phyloP scores from a whole-genome alignment of 2,797 vertebrate species.

The Danio tinwini region DNA sequence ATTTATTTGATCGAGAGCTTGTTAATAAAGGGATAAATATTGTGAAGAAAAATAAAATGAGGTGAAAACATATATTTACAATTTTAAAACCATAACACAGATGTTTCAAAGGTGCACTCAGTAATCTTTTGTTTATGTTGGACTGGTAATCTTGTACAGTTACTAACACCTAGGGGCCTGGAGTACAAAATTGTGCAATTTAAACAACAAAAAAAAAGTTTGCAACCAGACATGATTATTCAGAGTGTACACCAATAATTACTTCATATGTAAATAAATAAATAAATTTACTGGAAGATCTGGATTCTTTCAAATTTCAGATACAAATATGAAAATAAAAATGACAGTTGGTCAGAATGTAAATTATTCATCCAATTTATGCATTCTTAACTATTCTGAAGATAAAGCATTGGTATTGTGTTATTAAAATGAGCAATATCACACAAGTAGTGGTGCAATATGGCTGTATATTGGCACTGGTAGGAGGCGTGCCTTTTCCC shows the following conservation, averaged over 20 bases:
- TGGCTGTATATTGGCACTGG: too few relatives aligned
- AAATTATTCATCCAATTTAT: too few relatives aligned
- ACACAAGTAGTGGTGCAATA: too few relatives aligned
- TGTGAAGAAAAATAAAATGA: conserved; percentile 8
- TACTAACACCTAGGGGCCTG: neutral
- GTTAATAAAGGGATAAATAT: conserved; percentile 18
- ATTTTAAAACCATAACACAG: conserved; percentile 14
- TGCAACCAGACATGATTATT: neutral
- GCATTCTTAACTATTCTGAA: too few relatives aligned
- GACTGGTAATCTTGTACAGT: neutral
- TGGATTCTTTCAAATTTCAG: too few relatives aligned
- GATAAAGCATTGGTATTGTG: too few relatives aligned
- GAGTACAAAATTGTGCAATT: neutral
- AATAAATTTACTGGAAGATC: too few relatives aligned
- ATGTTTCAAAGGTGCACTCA: conserved; percentile 2
- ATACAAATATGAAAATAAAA: too few relatives aligned
- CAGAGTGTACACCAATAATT: neutral
- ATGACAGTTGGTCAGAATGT: too few relatives aligned
- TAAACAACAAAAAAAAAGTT: neutral
- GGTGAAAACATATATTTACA: neutral
- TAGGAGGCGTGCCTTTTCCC: too few relatives aligned
- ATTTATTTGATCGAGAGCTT: conserved; percentile 22
- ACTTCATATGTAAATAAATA: neutral
- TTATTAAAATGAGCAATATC: too few relatives aligned
- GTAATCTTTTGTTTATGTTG: neutral